A percentile compares a stretch with the other conserved stretches of the same genome.
These are phyloP conservation scores for Hylaeus anthracinus DNA, from an alignment of 1,140 invertebrate genomes.

Conservation along the genomic window DNA sequence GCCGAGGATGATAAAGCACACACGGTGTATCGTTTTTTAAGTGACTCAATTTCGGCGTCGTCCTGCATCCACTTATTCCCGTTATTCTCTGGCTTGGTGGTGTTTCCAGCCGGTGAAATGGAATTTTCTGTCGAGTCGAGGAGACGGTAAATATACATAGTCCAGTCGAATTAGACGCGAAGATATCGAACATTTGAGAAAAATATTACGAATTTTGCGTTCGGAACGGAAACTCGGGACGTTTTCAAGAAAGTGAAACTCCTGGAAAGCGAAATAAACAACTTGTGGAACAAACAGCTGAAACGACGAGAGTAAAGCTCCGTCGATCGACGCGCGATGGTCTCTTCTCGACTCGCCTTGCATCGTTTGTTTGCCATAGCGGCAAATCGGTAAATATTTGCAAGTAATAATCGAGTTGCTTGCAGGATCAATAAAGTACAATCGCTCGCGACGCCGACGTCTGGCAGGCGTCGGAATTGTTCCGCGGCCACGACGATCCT, in stretches of 20 bases:
- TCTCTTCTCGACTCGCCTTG: not conserved
- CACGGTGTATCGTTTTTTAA: slow-evolving; percentile 71
- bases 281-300: too few relatives aligned
- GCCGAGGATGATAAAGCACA: slow-evolving; percentile 77
- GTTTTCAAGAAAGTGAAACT: not conserved
- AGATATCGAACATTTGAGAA: too few relatives aligned
- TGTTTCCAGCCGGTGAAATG: not conserved
- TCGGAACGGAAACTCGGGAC: not conserved
- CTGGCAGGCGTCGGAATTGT: too few relatives aligned
- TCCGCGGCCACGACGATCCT: not conserved
- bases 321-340: not conserved
- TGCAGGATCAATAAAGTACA: slow-evolving; percentile 20
- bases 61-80: slow-evolving; percentile 35
- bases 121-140: not conserved
- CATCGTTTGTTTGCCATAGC: not conserved
- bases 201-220: too few relatives aligned
- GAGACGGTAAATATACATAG: too few relatives aligned
- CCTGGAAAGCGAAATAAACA: too few relatives aligned
- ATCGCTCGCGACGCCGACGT: slow-evolving; percentile 27
- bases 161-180: too few relatives aligned
- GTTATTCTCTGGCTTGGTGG: not conserved
- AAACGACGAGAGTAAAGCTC: too few relatives aligned
- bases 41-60: slow-evolving; percentile 50
- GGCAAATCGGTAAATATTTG: not conserved
- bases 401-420: not conserved